Percentiles rank a stretch among this genome's conserved stretches.
Evolutionary conservation across 2,113 vertebrate genomes (phyloP).

Genomic region (Heterotis niloticus): DNA sequence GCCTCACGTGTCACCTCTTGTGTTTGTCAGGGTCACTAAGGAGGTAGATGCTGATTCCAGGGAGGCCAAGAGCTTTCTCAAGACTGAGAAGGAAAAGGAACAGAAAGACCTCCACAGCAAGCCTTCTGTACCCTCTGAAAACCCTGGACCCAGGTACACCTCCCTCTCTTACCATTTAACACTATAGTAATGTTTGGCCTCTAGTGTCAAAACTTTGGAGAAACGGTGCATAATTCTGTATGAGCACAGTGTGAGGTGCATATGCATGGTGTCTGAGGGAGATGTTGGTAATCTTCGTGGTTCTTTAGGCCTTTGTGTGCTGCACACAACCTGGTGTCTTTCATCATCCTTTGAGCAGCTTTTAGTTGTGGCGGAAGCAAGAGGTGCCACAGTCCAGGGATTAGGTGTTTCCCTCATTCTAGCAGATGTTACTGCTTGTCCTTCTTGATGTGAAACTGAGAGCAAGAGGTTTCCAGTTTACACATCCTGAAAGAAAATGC

Average conservation of each 20-base stretch:
- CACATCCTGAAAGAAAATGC: too few relatives aligned
- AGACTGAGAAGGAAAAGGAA: slow-evolving; percentile 60
- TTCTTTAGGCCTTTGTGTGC: slow-evolving; percentile 14
- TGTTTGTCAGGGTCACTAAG: slow-evolving; percentile 77
- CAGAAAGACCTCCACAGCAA: not conserved
- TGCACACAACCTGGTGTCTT: slow-evolving; percentile 16
- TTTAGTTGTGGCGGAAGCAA: not conserved
- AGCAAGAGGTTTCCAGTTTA: not conserved
- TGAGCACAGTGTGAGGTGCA: slow-evolving; percentile 22
- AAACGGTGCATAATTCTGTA: not conserved
- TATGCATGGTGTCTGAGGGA: not conserved
- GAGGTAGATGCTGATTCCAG: slow-evolving; percentile 82
- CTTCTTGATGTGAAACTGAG: too few relatives aligned
- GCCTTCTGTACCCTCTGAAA: not conserved
- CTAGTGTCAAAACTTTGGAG: not conserved
- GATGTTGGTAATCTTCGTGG: slow-evolving; percentile 15
- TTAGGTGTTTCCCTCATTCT: not conserved
- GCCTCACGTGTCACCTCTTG: not conserved
- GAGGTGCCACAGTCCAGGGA: not conserved
- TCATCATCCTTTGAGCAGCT: not conserved
- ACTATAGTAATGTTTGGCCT: not conserved
- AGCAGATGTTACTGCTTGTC: too few relatives aligned
- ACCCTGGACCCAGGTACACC: slow-evolving; percentile 57
- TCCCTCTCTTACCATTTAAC: not conserved
- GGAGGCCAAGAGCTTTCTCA: slow-evolving; percentile 82